Base-by-base conservation (phyloP, 2,888 invertebrate species). In the Nematopogon swammerdamellus region DNA sequence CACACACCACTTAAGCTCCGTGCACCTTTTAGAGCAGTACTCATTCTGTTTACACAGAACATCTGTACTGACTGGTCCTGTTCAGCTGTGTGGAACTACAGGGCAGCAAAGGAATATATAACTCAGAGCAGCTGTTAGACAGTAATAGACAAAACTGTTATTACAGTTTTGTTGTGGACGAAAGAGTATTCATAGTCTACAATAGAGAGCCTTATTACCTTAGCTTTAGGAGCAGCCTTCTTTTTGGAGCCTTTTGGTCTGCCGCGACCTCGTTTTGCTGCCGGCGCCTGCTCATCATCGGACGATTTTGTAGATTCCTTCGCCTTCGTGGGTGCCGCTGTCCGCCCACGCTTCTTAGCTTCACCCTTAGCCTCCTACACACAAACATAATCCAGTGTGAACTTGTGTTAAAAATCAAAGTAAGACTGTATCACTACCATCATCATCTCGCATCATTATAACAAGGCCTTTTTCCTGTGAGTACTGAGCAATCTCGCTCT, bases 171-270 rank as follows among this genome's bases (percentile, higher is more conserved):
- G n/a, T n/a, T n/a, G n/a, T n/a, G n/a, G n/a, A n/a, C n/a, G n/a
- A n/a, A n/a, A n/a, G n/a, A n/a, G n/a, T n/a, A n/a, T n/a, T n/a
- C n/a, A n/a, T n/a, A n/a, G n/a, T n/a, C n/a, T n/a, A n/a, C n/a
- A n/a, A n/a, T n/a, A n/a, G n/a, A n/a, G n/a, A n/a, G n/a, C n/a
- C n/a, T n/a, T n/a, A n/a, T n/a, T n/a, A 80, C 80, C 72, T 80
- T 80, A 56, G 67, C 68, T 58, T 76, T 80, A 46, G 62, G 62
- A 52, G 69, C 72, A 55, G 69, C 68, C 65, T 76, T 82, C 64
- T 82, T 82, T 65, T 81, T 81, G 19, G 82, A 70, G 36, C 82
- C 82, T 58, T 82, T 82, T 19, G 82, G 82, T 56, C 82, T 70
- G 56, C 82, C 82, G 60, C 82, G 65, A 18, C 82, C 82, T 62